Evolutionary conservation across 2,113 vertebrate species (phyloP), one percentile per base, ranked within the genome.

Genomic region (Sciurus niger): DNA sequence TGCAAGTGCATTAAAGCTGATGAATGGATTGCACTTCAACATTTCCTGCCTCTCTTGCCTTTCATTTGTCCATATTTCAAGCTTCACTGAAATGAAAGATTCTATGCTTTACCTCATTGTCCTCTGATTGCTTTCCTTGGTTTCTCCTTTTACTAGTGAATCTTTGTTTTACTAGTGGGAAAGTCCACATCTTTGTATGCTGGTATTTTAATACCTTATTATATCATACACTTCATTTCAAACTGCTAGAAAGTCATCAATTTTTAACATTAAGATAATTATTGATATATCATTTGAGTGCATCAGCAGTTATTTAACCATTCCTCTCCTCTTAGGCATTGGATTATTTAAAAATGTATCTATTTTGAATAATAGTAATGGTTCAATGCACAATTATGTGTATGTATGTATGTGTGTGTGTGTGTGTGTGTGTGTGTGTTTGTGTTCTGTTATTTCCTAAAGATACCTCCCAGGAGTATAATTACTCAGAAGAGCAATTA

Each of bases 401-500:
- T 48, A 9, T 48, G 46, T 48, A n/a, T n/a, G n/a, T n/a, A 9
- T 48, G 46, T 48, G 7, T 48, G 46, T 48, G 46, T 48, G 46
- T 48, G 46, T 48, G 46, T 48, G 46, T 48, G 46, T 48, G 46
- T 48, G 46, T 48, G 46, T 48, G 46, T 48, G 7, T 48, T 1
- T 48, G 46, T 48, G 46, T 48, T 48, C 46, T 48, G 46, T 95
- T 86, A 94, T 84, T 93, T 96, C 68, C 83, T 48, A 53, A 18
- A 53, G 32, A 51, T 77, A 79, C 17, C 84, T 84, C 65, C 18
- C 68, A 88, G 34, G 40, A 90, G 28, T 43, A 16, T 73, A 88
- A 91, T 92, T 84, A 94, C 32, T 87, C 46, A 90, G 46, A 91
- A 95, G n/a, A 20, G 16, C 58, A 86, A 89, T 94, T 88, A 92